Evolutionary conservation across 2,113 vertebrate species (phyloP).

Genomic region (Perognathus longimembris): DNA sequence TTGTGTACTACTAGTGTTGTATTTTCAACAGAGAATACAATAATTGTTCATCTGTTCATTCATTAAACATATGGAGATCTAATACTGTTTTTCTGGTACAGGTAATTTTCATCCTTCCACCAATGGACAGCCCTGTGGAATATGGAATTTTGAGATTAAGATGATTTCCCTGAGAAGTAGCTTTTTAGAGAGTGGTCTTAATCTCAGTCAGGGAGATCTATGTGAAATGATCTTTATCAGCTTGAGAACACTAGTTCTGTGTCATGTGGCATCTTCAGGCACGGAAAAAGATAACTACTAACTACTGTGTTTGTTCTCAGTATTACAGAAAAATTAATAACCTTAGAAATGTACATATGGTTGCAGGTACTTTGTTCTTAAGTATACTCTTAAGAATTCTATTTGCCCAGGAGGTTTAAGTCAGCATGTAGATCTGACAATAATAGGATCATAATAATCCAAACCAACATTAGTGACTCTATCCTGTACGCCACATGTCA

Average conservation of each 20-base stretch:
- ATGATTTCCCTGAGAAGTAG: neutral
- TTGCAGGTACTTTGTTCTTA: neutral
- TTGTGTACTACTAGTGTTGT: neutral
- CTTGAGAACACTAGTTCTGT: neutral
- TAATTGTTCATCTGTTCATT: neutral
- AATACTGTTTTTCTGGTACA: neutral
- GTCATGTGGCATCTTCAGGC: neutral
- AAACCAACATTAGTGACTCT: neutral
- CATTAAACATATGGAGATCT: neutral
- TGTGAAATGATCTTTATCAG: neutral
- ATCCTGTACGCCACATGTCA: neutral
- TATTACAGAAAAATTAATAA: neutral
- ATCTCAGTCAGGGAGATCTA: neutral
- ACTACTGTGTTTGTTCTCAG: neutral
- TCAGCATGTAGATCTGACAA: neutral
- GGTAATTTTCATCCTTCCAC: neutral
- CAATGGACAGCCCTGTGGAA: neutral
- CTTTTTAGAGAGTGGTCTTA: neutral
- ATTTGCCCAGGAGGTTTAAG: neutral
- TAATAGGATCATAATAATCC: neutral
- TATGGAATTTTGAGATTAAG: neutral
- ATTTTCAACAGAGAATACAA: neutral
- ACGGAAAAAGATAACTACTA: neutral
- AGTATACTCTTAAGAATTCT: neutral
- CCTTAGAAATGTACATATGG: neutral